phyloP scores from a whole-genome alignment of 2,797 vertebrate species.

The Monodelphis domestica region DNA sequence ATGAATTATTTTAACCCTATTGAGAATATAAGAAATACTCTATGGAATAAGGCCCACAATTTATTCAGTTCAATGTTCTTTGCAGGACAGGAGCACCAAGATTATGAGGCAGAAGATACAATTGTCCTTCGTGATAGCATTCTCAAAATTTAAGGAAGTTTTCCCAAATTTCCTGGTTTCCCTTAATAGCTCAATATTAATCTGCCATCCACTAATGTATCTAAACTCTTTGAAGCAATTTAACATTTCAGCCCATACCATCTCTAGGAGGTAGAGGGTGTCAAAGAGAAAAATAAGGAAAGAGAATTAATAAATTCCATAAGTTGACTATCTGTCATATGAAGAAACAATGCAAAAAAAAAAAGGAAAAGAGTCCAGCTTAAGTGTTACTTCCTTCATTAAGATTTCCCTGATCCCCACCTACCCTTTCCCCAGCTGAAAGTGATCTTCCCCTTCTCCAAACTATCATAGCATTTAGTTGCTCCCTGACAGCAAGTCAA shows the following conservation, averaged over 20 bases:
- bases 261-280: background rate
- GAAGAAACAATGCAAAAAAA: background rate
- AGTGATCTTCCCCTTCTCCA: background rate
- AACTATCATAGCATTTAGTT: background rate
- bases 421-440: background rate
- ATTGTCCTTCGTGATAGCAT: background rate
- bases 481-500: background rate
- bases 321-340: background rate
- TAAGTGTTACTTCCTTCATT: background rate
- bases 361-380: background rate
- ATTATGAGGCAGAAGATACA: background rate
- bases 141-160: background rate
- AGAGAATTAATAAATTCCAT: background rate
- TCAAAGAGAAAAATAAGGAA: background rate
- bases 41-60: background rate
- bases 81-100: background rate
- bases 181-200: background rate
- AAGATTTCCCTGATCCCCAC: background rate
- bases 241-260: background rate
- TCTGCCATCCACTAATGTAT: background rate
- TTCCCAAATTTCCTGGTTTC: background rate
- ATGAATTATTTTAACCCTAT: slow-evolving; percentile 7
- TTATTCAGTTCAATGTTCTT: background rate
- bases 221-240: background rate
- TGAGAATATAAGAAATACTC: background rate